Evolutionary conservation across 2,888 invertebrate genomes (phyloP).

Genomic region (Watsonalla cultraria): DNA sequence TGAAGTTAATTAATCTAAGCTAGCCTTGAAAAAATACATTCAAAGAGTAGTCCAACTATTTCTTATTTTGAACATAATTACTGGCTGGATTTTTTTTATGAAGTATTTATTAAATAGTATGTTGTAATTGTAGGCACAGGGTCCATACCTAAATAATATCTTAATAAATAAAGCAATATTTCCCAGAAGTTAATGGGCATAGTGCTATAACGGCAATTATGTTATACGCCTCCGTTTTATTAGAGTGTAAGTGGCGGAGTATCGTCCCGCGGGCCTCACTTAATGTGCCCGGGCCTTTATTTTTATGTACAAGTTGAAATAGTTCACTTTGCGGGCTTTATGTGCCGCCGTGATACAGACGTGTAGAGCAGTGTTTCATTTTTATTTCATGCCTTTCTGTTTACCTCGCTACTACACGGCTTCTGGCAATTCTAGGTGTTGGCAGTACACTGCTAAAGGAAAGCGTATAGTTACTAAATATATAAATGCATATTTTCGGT

Average conservation of each 20-base stretch:
- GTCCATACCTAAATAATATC: background rate
- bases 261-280: constrained; percentile 22
- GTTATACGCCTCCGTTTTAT: constrained; percentile 6
- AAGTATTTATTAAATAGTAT: no score
- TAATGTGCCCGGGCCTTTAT: constrained; percentile 30
- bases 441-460: background rate
- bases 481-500: no score
- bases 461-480: no score
- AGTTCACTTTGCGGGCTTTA: constrained; percentile 32
- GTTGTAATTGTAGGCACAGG: no score
- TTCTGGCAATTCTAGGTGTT: constrained; percentile 9
- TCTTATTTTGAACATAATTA: no score
- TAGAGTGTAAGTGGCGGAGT: constrained; percentile 13
- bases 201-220: constrained; percentile 24
- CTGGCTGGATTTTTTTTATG: no score
- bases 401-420: constrained; percentile 5
- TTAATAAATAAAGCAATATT: constrained; percentile 3
- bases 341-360: constrained; percentile 31
- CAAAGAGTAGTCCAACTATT: no score
- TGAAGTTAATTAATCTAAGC: no score
- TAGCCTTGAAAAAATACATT: no score
- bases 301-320: constrained; percentile 33
- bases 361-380: constrained; percentile 27
- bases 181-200: constrained; percentile 17
- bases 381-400: constrained; percentile 25